Evolutionary conservation across 2,888 invertebrate genomes (phyloP).

Genomic region (Ophioninae sp.): DNA sequence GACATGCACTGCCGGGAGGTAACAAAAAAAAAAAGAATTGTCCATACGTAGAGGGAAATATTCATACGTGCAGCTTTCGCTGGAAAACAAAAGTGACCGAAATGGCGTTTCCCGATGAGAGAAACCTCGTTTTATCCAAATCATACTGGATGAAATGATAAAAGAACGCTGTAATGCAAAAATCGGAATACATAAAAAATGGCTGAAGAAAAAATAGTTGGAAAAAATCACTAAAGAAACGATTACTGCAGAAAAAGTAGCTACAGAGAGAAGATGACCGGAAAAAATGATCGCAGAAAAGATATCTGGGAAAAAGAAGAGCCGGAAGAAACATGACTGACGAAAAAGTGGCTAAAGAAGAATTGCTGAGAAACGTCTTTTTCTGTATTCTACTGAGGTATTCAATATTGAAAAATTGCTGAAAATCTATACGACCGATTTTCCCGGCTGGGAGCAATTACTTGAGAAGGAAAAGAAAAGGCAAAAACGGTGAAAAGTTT

Average conservation of each 20-base stretch:
- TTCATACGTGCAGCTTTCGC: neutral
- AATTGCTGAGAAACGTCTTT: neutral
- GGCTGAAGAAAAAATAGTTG: no score
- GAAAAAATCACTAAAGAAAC: no score
- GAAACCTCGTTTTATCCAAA: no score
- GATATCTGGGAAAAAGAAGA: no score
- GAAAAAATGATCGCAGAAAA: no score
- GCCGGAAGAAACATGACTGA: neutral
- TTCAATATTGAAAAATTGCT: constrained; percentile 34
- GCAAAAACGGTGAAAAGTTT: constrained; percentile 7
- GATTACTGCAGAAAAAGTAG: no score
- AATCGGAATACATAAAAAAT: no score
- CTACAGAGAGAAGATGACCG: no score
- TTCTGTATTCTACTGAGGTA: constrained; percentile 6
- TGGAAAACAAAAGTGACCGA: neutral
- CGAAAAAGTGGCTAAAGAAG: neutral
- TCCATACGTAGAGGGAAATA: neutral
- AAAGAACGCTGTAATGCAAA: no score
- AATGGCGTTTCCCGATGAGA: no score
- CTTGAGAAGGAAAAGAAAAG: constrained; percentile 29
- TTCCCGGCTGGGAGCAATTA: constrained; percentile 59
- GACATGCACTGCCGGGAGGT: neutral
- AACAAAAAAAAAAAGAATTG: neutral
- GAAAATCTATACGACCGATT: constrained; percentile 43
- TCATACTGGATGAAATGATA: no score